Evolutionary conservation across 2,113 vertebrate genomes (phyloP).

Genomic region (Pterocles burchelli): DNA sequence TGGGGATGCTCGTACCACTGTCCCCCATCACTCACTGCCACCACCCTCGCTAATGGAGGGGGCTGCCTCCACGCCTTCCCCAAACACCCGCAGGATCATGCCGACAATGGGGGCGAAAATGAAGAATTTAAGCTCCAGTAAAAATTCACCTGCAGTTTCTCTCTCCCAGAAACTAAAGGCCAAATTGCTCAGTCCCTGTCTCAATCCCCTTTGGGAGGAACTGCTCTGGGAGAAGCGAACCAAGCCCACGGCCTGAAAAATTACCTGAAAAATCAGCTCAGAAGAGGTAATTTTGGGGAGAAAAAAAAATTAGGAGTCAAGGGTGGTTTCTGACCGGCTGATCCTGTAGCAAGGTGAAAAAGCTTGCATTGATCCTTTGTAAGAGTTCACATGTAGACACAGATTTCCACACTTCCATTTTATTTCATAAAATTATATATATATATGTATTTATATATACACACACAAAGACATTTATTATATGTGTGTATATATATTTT

Average conservation of each 20-base stretch:
- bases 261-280: neutral
- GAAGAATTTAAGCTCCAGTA: neutral
- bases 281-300: neutral
- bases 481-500: constrained; percentile 11
- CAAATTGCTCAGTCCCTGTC: neutral
- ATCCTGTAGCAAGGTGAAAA: constrained; percentile 10
- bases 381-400: neutral
- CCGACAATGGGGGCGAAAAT: neutral
- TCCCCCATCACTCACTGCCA: neutral
- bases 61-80: neutral
- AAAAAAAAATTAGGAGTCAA: neutral
- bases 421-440: constrained; percentile 37
- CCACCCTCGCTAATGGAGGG: neutral
- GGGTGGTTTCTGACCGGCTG: neutral
- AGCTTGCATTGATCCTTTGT: neutral
- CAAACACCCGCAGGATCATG: fast-evolving
- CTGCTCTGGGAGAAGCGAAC: neutral
- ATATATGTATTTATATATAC: constrained; percentile 17
- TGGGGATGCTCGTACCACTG: neutral
- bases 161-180: neutral
- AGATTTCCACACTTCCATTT: constrained; percentile 23
- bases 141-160: neutral
- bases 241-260: neutral
- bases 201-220: neutral
- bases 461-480: constrained; percentile 41